Conservation (phyloP, 2,797 vertebrate genomes). For the Danio choprae region DNA sequence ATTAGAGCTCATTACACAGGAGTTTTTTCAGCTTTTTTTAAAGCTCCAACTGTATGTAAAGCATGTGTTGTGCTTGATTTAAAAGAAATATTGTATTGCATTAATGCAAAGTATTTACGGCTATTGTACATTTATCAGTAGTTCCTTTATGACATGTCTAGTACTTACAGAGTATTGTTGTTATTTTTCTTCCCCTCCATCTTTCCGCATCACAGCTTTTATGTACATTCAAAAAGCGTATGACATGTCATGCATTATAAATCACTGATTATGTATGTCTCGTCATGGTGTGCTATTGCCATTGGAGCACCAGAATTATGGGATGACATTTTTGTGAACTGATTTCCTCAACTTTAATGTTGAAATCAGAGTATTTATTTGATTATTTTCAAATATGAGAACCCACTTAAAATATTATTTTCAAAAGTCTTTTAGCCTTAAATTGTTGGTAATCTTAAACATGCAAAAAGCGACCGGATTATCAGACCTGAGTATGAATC, state of each 20-base stretch:
- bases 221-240: neutral
- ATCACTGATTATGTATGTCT: neutral
- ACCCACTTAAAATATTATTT: neutral
- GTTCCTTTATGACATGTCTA: neutral
- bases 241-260: neutral
- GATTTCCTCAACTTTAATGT: neutral
- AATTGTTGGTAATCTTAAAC: neutral
- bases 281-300: neutral
- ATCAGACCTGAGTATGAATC: neutral
- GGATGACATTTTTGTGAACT: neutral
- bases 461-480: neutral
- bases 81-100: conserved; percentile 27
- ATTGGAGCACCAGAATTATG: too few species aligned
- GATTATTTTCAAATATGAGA: neutral
- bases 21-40: conserved; percentile 75
- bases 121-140: neutral
- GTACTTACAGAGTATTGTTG: too few species aligned
- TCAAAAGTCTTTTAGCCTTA: neutral
- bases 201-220: neutral
- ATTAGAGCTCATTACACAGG: conserved; percentile 75
- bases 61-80: conserved; percentile 54
- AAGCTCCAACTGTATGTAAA: conserved; percentile 64
- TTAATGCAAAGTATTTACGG: neutral
- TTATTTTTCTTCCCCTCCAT: neutral
- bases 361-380: neutral